phyloP scores from a whole-genome alignment of 37 sponge, comb jelly and placozoan species.

The Halichondria panicea region DNA sequence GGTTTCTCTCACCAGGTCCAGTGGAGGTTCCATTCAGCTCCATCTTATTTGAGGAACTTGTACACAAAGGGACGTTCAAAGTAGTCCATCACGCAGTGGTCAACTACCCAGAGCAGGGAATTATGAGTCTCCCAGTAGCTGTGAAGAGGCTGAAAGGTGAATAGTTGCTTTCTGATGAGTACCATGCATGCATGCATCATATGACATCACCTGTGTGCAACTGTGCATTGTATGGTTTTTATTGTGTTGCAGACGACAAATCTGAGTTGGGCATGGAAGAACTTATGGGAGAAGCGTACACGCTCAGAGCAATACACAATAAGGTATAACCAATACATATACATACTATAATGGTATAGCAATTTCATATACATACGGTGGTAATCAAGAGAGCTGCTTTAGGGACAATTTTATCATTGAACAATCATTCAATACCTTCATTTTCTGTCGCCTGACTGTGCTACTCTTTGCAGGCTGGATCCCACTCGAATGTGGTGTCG shows the following conservation, averaged over 20 bases:
- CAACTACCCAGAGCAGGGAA: slow-evolving; percentile 19
- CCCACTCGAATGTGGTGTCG: slow-evolving; percentile 51
- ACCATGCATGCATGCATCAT: slow-evolving; percentile 3
- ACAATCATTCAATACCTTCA: too few relatives aligned
- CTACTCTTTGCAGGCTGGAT: slow-evolving; percentile 42
- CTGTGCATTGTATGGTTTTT: not conserved
- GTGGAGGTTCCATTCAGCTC: slow-evolving; percentile 23
- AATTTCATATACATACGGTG: not conserved
- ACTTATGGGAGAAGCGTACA: slow-evolving; percentile 43
- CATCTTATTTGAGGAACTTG: slow-evolving; percentile 66
- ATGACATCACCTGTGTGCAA: too few relatives aligned
- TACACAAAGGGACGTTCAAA: slow-evolving; percentile 66
- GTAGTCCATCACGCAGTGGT: slow-evolving; percentile 58
- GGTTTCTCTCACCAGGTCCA: not conserved
- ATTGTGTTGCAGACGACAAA: slow-evolving; percentile 22
- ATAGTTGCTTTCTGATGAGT: not conserved
- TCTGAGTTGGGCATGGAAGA: slow-evolving; percentile 68
- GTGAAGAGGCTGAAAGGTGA: slow-evolving; percentile 73
- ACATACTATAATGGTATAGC: not conserved
- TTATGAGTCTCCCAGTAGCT: slow-evolving; percentile 9
- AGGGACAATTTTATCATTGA: not conserved
- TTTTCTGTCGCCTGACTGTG: not conserved
- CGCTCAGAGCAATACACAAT: slow-evolving; percentile 21
- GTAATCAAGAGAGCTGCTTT: not conserved
- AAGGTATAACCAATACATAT: slow-evolving; percentile 10